A percentile compares a stretch with the other conserved stretches of the same genome.
These are phyloP conservation scores for Metallyticus violacea DNA, from an alignment of 2,888 invertebrate genomes.

Conservation along the genomic window DNA sequence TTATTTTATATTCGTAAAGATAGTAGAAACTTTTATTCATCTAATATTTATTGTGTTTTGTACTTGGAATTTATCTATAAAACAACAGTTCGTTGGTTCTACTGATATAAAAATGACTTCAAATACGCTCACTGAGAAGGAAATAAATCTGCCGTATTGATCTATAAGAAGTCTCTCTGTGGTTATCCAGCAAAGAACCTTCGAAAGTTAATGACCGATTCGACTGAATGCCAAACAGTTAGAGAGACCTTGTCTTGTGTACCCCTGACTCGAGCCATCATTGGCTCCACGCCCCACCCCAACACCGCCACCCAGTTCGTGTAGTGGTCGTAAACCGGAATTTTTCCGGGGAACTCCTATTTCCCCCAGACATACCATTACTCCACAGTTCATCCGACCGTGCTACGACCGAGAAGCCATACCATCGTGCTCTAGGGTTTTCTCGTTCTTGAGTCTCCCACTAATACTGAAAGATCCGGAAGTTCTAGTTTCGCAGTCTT, in stretches of 20 bases:
- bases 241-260: background rate
- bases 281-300: background rate
- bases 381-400: background rate
- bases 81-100: too few species aligned
- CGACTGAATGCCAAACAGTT: too few species aligned
- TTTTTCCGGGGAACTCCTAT: background rate
- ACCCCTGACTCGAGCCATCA: background rate
- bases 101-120: too few species aligned
- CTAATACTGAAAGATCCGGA: background rate
- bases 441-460: background rate
- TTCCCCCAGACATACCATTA: background rate
- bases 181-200: too few species aligned
- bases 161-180: too few species aligned
- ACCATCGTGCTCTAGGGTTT: background rate
- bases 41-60: too few species aligned
- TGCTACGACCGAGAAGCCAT: background rate
- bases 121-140: too few species aligned
- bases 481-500: background rate
- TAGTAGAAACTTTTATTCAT: too few species aligned
- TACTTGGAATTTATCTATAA: too few species aligned
- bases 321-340: background rate
- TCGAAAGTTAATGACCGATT: too few species aligned
- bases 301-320: background rate
- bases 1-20: too few species aligned
- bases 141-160: too few species aligned